phyloP scores from a whole-genome alignment of 2,113 vertebrate genomes.

The Melanostigma gelatinosum region DNA sequence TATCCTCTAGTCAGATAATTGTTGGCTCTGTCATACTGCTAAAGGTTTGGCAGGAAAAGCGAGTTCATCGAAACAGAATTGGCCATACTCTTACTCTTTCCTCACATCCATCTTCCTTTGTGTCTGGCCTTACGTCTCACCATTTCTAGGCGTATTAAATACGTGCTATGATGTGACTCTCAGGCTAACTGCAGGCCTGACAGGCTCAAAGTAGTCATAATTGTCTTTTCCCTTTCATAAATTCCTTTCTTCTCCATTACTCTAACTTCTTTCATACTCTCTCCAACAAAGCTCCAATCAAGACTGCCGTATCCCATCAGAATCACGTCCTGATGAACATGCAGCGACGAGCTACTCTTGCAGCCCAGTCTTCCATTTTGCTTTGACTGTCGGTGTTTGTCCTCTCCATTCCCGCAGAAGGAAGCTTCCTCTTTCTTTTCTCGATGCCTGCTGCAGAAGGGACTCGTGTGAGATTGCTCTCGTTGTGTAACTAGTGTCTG shows the following conservation, averaged over 20 bases:
- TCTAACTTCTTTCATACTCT: background rate
- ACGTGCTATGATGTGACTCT: background rate
- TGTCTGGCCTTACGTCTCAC: background rate
- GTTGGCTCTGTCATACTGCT: constrained; percentile 13
- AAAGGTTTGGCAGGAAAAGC: constrained; percentile 12
- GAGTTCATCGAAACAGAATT: constrained; percentile 14
- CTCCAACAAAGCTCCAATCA: background rate
- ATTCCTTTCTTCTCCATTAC: background rate
- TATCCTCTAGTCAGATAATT: constrained; percentile 24
- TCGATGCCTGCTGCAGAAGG: constrained; percentile 55
- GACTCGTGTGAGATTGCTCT: constrained; percentile 75
- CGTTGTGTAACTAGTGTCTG: constrained; percentile 74
- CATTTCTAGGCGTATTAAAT: background rate
- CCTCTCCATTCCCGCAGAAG: constrained; percentile 64
- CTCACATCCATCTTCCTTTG: constrained; percentile 2
- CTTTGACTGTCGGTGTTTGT: constrained; percentile 54
- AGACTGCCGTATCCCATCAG: background rate
- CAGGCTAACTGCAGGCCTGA: background rate
- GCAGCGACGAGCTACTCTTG: constrained; percentile 27
- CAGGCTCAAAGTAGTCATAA: background rate
- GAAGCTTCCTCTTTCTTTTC: constrained; percentile 65
- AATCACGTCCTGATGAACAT: constrained; percentile 26
- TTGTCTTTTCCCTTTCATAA: background rate
- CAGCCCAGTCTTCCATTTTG: constrained; percentile 39
- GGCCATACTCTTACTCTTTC: constrained; percentile 25